phyloP scores from a whole-genome alignment of 1,140 invertebrate species.

The Drosophila repleta region DNA sequence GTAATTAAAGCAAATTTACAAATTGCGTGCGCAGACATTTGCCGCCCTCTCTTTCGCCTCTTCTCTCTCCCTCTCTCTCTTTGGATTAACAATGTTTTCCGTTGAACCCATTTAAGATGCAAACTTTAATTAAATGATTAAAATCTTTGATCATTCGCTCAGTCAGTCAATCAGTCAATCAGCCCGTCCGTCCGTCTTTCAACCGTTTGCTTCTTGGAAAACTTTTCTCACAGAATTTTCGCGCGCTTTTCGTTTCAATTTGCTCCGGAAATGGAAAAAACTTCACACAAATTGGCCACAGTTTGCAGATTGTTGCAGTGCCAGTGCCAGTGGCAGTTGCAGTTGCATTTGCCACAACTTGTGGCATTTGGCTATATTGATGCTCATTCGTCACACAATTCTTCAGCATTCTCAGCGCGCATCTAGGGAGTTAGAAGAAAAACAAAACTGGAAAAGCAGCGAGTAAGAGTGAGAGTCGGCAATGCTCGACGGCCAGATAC shows the following conservation, averaged over 20 bases:
- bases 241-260: constrained; percentile 56
- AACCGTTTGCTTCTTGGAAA: constrained; percentile 64
- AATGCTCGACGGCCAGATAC: too few species aligned
- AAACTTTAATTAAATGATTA: constrained; percentile 82
- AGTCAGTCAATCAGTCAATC: neutral
- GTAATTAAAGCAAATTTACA: constrained; percentile 70
- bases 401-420: constrained; percentile 36
- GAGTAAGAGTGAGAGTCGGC: too few species aligned
- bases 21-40: constrained; percentile 69
- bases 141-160: constrained; percentile 35
- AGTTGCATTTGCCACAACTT: constrained; percentile 13
- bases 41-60: neutral
- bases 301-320: constrained; percentile 15
- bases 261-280: constrained; percentile 63
- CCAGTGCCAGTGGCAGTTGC: neutral
- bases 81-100: constrained; percentile 49
- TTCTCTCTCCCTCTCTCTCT: constrained; percentile 13
- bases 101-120: constrained; percentile 70
- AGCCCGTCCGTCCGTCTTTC: constrained; percentile 46
- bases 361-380: constrained; percentile 40
- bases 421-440: constrained; percentile 20
- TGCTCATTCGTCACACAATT: constrained; percentile 68
- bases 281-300: constrained; percentile 70
- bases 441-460: constrained; percentile 7
- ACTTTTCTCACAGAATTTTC: constrained; percentile 73